Evolutionary conservation across 2,888 invertebrate species (phyloP), one percentile per base, ranked within the genome.

Genomic region (Acholoe squamosa): DNA sequence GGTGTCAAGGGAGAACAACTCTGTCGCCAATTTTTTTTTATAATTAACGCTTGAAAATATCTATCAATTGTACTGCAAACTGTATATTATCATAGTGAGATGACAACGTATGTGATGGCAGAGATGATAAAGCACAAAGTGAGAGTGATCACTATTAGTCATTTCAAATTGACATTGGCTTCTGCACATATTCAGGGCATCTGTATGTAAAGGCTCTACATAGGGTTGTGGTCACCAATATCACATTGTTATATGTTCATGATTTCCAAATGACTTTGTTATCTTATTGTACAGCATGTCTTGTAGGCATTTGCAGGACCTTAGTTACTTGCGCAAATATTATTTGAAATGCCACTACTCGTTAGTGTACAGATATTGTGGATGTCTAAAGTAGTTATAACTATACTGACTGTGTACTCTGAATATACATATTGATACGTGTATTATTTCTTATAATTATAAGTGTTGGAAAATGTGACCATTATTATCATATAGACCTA

Each of bases 211-310:
- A 80, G n/a, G 43, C 80, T 80, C 80, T 80, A 43, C 43, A 80
- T 80, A 76, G 80, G 80, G 80, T 80, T 80, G 80, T 80, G 80
- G 80, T 80, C 43, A 80, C 80, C 80, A 80, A 33, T 25, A 80
- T 43, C 33, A 19, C n/a, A 5, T 80, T 43, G 80, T 33, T 80
- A 31, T 76, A 14, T 76, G 31, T 76, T 80, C 80, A 33, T 80
- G 19, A 16, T 43, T 80, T 33, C 80, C 33, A 19, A 34, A 33
- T 76, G 76, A 76, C 76, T 25, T 34, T 43, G 80, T 33, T 80
- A 0, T 34, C 0, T 80, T 80, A 22, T n/a, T 80, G 80, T 80
- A 80, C 43, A 80, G 80, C 33, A 33, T 80, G 34, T 80, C 34
- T 80, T 80, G 80, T 80, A 80, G 19, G 16, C 80, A 80, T 80